Percentiles rank a stretch among this genome's conserved stretches.
Conservation (phyloP, 2,113 vertebrate species). For the Leptobrachium leishanense region DNA sequence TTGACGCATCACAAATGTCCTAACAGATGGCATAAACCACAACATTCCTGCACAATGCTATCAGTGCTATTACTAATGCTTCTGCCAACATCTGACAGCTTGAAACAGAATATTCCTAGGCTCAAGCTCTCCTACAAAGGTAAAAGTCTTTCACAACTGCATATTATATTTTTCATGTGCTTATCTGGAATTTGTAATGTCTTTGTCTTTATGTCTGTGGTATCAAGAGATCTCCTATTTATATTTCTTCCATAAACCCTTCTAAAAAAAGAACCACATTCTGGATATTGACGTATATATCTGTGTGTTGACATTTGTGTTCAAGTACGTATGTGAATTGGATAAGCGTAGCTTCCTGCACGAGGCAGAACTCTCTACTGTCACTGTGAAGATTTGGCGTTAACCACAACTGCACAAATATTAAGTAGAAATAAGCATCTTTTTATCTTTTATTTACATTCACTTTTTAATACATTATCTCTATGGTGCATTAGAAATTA, state of each 20-base stretch:
- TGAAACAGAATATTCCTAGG: slow-evolving; percentile 87
- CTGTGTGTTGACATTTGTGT: not conserved
- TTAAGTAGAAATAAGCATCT: too few relatives aligned
- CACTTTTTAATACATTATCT: too few relatives aligned
- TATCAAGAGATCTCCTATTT: not conserved
- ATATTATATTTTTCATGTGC: slow-evolving; percentile 9
- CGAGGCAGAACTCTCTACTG: too few relatives aligned
- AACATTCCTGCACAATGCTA: slow-evolving; percentile 63
- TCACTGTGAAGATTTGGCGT: too few relatives aligned
- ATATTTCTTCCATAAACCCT: slow-evolving; percentile 1
- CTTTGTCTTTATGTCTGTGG: slow-evolving; percentile 1
- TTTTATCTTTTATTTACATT: too few relatives aligned
- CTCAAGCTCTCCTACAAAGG: slow-evolving; percentile 91
- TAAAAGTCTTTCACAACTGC: slow-evolving; percentile 59
- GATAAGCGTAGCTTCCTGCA: too few relatives aligned
- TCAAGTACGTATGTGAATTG: too few relatives aligned
- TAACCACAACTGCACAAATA: too few relatives aligned
- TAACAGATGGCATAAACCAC: slow-evolving; percentile 53
- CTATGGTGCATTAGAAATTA: too few relatives aligned
- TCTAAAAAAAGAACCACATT: not conserved
- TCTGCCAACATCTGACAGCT: slow-evolving; percentile 68
- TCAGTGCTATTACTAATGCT: slow-evolving; percentile 68
- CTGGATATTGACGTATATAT: not conserved
- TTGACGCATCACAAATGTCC: slow-evolving; percentile 41
- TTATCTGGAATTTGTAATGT: not conserved